Evolutionary conservation across 2,113 vertebrate genomes (phyloP).

Genomic region (Craseonycteris thonglongyai): DNA sequence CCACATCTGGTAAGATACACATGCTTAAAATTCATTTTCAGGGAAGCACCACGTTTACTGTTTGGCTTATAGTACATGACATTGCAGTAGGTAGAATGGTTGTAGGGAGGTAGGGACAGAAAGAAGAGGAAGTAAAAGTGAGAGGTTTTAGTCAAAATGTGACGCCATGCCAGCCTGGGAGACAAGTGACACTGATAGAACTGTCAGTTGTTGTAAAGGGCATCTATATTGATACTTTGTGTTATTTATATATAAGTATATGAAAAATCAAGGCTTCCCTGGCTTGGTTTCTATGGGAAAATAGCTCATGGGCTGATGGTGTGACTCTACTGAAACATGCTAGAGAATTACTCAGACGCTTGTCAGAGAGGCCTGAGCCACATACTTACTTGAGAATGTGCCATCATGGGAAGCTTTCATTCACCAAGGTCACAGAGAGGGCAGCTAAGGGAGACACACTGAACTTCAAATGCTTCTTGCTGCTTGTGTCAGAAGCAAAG

Average conservation of each 20-base stretch:
- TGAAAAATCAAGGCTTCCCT: not conserved
- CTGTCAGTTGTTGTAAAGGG: not conserved
- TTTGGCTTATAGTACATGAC: not conserved
- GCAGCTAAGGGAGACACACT: not conserved
- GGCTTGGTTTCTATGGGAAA: conserved; percentile 44
- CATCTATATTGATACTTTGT: rapidly evolving
- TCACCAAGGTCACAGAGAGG: not conserved
- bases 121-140: not conserved
- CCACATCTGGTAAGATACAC: not conserved
- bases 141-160: not conserved
- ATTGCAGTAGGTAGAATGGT: not conserved
- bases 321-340: not conserved
- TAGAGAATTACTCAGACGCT: not conserved
- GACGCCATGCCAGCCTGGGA: not conserved
- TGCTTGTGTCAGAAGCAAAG: conserved; percentile 17
- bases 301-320: not conserved
- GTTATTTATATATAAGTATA: not conserved
- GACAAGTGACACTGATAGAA: too few relatives aligned
- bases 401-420: not conserved
- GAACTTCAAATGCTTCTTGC: not conserved
- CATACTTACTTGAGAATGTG: conserved; percentile 18
- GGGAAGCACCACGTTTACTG: not conserved
- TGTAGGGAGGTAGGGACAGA: not conserved
- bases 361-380: not conserved
- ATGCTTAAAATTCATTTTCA: not conserved